Conservation (phyloP, 2,797 vertebrate genomes). For the Onychomys arenicola region DNA sequence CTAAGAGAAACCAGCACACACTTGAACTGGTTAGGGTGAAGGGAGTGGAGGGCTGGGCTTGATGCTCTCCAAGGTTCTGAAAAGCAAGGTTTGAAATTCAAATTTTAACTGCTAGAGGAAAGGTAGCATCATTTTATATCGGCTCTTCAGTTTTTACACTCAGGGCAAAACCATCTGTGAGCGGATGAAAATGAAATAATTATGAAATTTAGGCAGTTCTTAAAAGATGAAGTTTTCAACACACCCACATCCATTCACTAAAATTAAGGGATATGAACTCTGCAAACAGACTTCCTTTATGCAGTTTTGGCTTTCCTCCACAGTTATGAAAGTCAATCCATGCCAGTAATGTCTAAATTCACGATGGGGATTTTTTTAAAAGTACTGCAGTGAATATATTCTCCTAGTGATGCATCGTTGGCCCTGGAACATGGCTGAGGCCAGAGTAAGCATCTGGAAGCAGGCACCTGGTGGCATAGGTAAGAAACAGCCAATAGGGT, state of each 20-base stretch:
- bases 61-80: constrained; percentile 89
- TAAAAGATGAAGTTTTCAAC: constrained; percentile 81
- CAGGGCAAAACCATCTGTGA: constrained; percentile 74
- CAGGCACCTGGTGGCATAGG: constrained; percentile 72
- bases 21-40: constrained; percentile 41
- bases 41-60: constrained; percentile 12
- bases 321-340: constrained; percentile 70
- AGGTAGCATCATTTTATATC: constrained; percentile 74
- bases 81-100: background rate
- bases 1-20: constrained; percentile 39
- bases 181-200: constrained; percentile 75
- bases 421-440: constrained; percentile 59
- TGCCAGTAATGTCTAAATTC: constrained; percentile 76
- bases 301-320: constrained; percentile 81
- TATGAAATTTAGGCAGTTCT: constrained; percentile 82
- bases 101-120: constrained; percentile 47
- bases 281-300: constrained; percentile 82
- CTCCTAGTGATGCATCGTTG: constrained; percentile 64
- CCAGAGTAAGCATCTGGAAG: constrained; percentile 81
- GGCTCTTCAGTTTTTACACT: constrained; percentile 76
- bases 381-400: constrained; percentile 60
- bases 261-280: constrained; percentile 82
- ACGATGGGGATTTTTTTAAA: constrained; percentile 74
- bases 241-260: constrained; percentile 78
- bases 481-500: constrained; percentile 72